Conservation (phyloP, 1,140 invertebrate genomes). For the Ceratina calcarata region DNA sequence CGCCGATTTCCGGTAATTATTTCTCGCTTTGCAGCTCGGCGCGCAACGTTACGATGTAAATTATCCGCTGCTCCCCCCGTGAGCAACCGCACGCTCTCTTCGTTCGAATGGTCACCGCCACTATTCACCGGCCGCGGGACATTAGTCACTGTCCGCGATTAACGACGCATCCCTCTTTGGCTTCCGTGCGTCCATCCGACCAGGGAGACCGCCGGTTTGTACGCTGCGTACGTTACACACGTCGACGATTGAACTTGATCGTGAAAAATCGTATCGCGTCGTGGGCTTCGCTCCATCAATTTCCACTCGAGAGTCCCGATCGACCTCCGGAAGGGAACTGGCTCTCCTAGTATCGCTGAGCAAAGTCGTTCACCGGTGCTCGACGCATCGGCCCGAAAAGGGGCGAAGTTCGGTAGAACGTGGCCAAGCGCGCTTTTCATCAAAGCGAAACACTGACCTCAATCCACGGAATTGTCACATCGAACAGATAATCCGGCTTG, state of each 20-base stretch:
- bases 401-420: background rate
- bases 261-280: conserved; percentile 54
- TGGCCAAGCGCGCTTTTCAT: background rate
- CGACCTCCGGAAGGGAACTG: background rate
- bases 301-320: background rate
- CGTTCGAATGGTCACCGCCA: conserved; percentile 39
- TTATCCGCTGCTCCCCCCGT: conserved; percentile 46
- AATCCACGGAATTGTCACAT: conserved; percentile 17
- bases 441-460: conserved; percentile 35
- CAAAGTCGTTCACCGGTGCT: conserved; percentile 5
- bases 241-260: conserved; percentile 61
- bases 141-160: conserved; percentile 66
- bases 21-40: conserved; percentile 29
- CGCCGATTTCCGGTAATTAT: conserved; percentile 48
- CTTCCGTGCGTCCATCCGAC: conserved; percentile 22
- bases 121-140: conserved; percentile 37
- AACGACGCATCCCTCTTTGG: conserved; percentile 53
- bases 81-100: conserved; percentile 49
- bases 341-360: background rate
- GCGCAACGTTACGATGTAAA: conserved; percentile 49
- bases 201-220: conserved; percentile 18
- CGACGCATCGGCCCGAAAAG: conserved; percentile 6
- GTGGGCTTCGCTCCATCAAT: conserved; percentile 24
- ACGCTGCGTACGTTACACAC: background rate
- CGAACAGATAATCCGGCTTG: conserved; percentile 2